These are phyloP conservation scores for Cercopithecus mona DNA, from an alignment of 2,113 vertebrate species.

Conservation along the genomic window DNA sequence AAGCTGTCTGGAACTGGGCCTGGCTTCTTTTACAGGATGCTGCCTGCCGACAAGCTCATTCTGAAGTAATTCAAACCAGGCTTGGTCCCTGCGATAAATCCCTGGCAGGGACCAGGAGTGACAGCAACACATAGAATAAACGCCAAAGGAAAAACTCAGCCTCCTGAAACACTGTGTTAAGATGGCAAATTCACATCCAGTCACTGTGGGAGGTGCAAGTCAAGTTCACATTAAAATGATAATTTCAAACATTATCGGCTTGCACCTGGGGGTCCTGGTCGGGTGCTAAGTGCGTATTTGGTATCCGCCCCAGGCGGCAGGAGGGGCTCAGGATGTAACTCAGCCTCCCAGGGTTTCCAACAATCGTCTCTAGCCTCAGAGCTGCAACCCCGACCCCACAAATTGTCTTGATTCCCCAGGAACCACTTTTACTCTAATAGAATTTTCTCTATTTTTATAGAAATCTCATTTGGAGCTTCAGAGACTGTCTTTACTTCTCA, in stretches of 20 bases:
- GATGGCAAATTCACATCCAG: background rate
- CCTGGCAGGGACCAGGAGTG: background rate
- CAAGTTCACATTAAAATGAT: background rate
- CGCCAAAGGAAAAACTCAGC: background rate
- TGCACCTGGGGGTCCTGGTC: background rate
- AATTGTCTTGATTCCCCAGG: background rate
- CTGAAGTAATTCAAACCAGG: background rate
- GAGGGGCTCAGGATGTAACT: background rate
- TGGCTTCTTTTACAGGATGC: background rate
- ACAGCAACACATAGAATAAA: background rate
- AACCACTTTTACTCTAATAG: background rate
- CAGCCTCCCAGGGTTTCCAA: background rate
- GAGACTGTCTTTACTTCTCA: background rate
- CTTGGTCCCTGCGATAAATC: background rate
- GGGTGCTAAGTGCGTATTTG: background rate
- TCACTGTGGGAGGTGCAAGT: background rate
- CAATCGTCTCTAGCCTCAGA: background rate
- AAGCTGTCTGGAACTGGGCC: background rate
- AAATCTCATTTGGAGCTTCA: background rate
- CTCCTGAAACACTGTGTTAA: background rate
- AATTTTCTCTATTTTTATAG: background rate
- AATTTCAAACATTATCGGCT: background rate
- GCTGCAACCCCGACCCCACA: background rate
- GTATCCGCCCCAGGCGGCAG: background rate
- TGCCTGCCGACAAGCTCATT: background rate